Evolutionary conservation across 2,888 invertebrate species (phyloP).

Genomic region (Alentia gelatinosa): DNA sequence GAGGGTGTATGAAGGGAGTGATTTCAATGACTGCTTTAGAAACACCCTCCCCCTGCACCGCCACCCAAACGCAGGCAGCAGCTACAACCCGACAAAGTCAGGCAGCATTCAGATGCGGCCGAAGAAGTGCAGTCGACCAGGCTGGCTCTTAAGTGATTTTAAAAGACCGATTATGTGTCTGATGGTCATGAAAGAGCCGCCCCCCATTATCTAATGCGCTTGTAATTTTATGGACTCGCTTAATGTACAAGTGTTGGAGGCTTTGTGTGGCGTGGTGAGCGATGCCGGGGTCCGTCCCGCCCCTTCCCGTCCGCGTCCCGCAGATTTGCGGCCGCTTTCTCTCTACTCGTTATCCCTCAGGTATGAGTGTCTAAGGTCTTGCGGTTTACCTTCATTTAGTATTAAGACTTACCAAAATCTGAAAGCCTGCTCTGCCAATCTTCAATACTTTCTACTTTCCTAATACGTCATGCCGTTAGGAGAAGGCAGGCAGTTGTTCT

Average conservation of each 20-base stretch:
- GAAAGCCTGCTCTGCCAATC: background rate
- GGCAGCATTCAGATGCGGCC: background rate
- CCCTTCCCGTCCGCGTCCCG: background rate
- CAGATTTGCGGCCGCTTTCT: background rate
- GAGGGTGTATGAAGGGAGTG: background rate
- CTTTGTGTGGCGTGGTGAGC: background rate
- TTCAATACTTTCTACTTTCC: background rate
- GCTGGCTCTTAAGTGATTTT: slow-evolving; percentile 13
- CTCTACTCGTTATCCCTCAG: background rate
- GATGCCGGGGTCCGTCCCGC: background rate
- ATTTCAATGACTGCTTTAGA: background rate
- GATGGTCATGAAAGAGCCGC: slow-evolving; percentile 3
- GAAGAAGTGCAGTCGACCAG: background rate
- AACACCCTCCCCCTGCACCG: background rate
- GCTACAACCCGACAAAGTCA: background rate
- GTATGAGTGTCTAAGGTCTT: background rate
- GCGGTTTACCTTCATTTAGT: background rate
- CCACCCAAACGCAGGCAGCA: background rate
- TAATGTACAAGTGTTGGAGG: background rate
- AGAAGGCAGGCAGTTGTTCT: too few species aligned
- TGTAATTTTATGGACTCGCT: background rate
- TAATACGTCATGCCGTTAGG: too few species aligned
- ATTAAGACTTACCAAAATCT: background rate
- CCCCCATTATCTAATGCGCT: slow-evolving; percentile 16
- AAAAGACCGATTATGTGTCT: slow-evolving; percentile 1